These are phyloP conservation scores for Pandion haliaetus DNA, from an alignment of 2,113 vertebrate species.

Conservation along the genomic window DNA sequence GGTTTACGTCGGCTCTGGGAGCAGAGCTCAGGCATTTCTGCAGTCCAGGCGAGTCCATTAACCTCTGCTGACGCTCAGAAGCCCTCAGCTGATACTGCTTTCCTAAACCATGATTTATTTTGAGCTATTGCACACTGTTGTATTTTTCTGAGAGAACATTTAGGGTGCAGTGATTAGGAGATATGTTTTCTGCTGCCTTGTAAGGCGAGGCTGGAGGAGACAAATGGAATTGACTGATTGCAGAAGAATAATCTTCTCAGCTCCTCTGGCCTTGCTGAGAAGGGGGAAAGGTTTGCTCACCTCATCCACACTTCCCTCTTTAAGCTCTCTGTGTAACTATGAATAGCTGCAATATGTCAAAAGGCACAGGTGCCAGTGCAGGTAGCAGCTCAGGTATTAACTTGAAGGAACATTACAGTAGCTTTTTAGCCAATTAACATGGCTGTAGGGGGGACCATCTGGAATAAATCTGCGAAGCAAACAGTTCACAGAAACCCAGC, in stretches of 20 bases:
- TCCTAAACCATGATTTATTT: not conserved
- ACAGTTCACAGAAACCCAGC: slow-evolving; percentile 5
- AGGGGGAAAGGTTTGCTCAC: not conserved
- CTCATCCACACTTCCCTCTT: not conserved
- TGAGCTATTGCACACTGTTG: not conserved
- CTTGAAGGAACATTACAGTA: not conserved
- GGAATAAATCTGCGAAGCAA: slow-evolving; percentile 16
- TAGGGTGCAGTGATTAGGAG: not conserved
- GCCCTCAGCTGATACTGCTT: not conserved
- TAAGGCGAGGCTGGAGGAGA: not conserved
- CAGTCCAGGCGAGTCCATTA: not conserved
- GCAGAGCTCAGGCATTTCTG: not conserved
- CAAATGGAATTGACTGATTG: not conserved
- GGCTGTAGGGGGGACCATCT: not conserved
- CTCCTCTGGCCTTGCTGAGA: not conserved
- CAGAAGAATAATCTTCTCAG: not conserved
- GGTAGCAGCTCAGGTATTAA: not conserved
- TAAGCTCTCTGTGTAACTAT: not conserved
- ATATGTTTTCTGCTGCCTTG: not conserved
- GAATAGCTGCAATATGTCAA: not conserved
- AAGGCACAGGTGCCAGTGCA: not conserved
- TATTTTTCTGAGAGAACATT: not conserved
- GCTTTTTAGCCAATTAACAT: slow-evolving; percentile 36
- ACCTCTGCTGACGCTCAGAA: not conserved
- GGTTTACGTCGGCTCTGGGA: not conserved